Base-by-base conservation (phyloP, 2,113 vertebrate genomes). In the Aphelocoma coerulescens region DNA sequence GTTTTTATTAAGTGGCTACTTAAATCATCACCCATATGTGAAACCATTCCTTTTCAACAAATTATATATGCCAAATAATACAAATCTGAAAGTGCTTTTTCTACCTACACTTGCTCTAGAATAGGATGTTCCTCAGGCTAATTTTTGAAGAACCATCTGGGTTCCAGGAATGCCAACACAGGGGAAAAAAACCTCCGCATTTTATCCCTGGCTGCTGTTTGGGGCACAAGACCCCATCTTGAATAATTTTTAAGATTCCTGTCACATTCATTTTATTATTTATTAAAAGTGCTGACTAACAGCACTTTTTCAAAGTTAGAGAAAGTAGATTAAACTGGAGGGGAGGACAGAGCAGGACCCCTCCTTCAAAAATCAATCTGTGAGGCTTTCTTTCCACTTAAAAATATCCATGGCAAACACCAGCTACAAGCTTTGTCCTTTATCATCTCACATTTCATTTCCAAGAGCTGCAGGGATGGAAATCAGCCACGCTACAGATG, bases 161-260 rank as follows among this genome's bases (percentile, higher is more conserved):
- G 35, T 67, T 85, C 33, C 52, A 43, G 30, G 48, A 89, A 77
- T 13, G 9, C 15, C 48, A 91, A 12, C 4, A 59, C 2, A 63
- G 23, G 27, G 3, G 37, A 11, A 91, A 63, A 51, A 5, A 0
- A 0, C 3, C 3, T 22, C 23, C 13, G 23, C 19, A 67, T 75
- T 88, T 81, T 18, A 94, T 13, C n/a, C 12, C 28, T 63, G 39
- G 39, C 24, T 63, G 48, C 43, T 91, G 26, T 77, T 35, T 37
- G 35, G 52, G 39, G 11, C 48, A 54, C 10, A 30, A 52, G 11
- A 82, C 13, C 6, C 6, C 26, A 68, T 19, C 52, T 4, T 32
- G 46, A 68, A 58, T 24, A 9, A 85, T n/a, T 89, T 85, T 77
- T 20, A 90, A 83, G n/a, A 76, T 10, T 24, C 39, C 16, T 59